A percentile compares a stretch with the other conserved stretches of the same genome.
Conservation (phyloP, 2,113 vertebrate genomes). For the Penelope pileata region DNA sequence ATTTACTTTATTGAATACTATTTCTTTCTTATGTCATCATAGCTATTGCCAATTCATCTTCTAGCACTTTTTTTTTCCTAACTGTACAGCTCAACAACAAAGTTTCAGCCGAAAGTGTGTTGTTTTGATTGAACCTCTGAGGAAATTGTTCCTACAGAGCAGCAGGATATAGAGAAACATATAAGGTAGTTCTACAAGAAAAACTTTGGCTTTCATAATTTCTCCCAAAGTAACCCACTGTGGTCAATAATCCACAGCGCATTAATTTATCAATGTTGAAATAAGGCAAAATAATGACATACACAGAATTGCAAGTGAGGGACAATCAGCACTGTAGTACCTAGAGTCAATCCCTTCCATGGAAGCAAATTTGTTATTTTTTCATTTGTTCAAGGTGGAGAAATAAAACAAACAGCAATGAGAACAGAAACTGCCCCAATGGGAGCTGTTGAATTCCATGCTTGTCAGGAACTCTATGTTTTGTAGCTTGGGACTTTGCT, state of each 20-base stretch:
- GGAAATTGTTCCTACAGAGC: background rate
- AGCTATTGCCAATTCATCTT: background rate
- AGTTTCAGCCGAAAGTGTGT: background rate
- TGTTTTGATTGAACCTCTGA: background rate
- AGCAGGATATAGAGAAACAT: background rate
- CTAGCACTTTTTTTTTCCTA: background rate
- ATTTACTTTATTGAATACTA: background rate
- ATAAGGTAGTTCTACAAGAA: background rate
- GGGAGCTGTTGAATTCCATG: background rate
- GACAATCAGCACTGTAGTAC: background rate
- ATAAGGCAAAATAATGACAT: background rate
- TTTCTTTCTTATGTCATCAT: background rate
- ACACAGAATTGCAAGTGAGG: background rate
- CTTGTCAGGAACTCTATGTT: background rate
- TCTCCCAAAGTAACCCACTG: background rate
- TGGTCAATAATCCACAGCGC: background rate
- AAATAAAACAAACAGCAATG: background rate
- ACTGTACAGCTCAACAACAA: background rate
- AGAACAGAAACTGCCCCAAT: background rate
- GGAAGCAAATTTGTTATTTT: background rate
- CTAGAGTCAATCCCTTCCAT: background rate
- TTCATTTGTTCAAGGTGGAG: background rate
- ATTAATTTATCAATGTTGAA: background rate
- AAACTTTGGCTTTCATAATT: background rate
- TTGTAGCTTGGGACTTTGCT: background rate